A percentile compares a stretch with the other conserved stretches of the same genome.
Evolutionary conservation across 2,888 invertebrate species (phyloP).

Genomic region (Vannuccia rotundouncinata): DNA sequence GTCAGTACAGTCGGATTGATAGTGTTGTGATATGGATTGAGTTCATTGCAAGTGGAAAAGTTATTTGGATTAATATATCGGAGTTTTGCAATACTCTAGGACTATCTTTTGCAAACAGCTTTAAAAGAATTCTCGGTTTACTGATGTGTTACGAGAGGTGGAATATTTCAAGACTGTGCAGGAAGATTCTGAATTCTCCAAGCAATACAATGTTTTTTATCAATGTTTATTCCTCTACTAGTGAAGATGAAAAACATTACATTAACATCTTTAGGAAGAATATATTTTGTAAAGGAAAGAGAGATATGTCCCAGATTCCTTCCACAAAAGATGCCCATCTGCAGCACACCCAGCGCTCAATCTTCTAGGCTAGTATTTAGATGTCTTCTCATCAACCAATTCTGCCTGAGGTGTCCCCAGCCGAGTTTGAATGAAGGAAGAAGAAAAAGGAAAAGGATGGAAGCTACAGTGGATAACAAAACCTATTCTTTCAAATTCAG

Average conservation of each 20-base stretch:
- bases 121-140: neutral
- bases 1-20: neutral
- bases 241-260: neutral
- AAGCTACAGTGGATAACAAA: neutral
- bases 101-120: neutral
- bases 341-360: neutral
- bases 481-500: constrained; percentile 15
- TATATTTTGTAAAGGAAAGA: neutral
- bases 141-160: neutral
- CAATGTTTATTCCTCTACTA: neutral
- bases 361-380: constrained; percentile 17
- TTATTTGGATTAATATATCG: neutral
- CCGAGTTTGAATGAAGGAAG: constrained; percentile 8
- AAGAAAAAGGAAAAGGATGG: constrained; percentile 21
- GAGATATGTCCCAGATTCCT: neutral
- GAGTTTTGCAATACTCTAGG: neutral
- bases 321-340: neutral
- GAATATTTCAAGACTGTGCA: neutral
- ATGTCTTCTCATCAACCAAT: constrained; percentile 22
- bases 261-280: neutral
- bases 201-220: neutral
- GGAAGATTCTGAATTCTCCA: neutral
- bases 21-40: neutral
- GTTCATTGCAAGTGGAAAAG: neutral
- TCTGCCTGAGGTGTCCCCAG: constrained; percentile 9